A percentile compares a stretch with the other conserved stretches of the same genome.
These are phyloP conservation scores for Rhynchophorus ferrugineus DNA, from an alignment of 1,140 invertebrate species.

Conservation along the genomic window DNA sequence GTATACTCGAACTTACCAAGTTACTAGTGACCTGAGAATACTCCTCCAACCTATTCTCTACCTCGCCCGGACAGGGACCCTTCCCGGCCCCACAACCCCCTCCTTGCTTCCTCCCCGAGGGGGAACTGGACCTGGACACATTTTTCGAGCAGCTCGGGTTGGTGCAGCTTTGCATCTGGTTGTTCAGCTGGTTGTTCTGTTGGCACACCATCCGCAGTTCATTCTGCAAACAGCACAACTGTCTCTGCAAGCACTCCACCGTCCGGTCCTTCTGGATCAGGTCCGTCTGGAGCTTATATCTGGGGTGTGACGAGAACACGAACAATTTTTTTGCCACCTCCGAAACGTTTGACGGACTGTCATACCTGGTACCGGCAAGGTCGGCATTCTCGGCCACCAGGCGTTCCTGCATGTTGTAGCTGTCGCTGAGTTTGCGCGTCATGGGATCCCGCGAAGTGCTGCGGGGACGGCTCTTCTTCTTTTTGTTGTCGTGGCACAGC, in stretches of 20 bases:
- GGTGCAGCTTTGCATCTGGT: slow-evolving; percentile 26
- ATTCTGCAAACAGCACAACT: slow-evolving; percentile 43
- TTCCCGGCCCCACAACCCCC: slow-evolving; percentile 31
- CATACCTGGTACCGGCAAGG: slow-evolving; percentile 49
- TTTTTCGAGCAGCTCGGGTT: slow-evolving; percentile 14
- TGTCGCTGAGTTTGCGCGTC: slow-evolving; percentile 47
- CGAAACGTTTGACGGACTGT: not conserved
- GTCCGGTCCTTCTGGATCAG: slow-evolving; percentile 43
- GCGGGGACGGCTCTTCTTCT: slow-evolving; percentile 10
- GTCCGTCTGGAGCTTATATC: slow-evolving; percentile 47
- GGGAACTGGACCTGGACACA: slow-evolving; percentile 7
- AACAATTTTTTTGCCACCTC: not conserved
- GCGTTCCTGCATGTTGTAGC: slow-evolving; percentile 55
- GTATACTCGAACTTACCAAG: slow-evolving; percentile 23
- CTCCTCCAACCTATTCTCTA: slow-evolving; percentile 31
- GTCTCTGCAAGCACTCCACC: slow-evolving; percentile 43
- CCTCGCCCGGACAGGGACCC: slow-evolving; percentile 31
- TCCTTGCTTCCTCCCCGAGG: slow-evolving; percentile 6
- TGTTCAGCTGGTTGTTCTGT: slow-evolving; percentile 32
- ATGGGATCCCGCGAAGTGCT: slow-evolving; percentile 14
- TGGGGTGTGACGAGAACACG: slow-evolving; percentile 26
- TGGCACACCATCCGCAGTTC: slow-evolving; percentile 38
- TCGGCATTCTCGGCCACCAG: slow-evolving; percentile 52
- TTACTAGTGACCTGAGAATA: slow-evolving; percentile 35
- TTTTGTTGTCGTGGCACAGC: slow-evolving; percentile 30